Evolutionary conservation across 1,140 invertebrate species (phyloP).

Genomic region (Pseudomyrmex sp.): DNA sequence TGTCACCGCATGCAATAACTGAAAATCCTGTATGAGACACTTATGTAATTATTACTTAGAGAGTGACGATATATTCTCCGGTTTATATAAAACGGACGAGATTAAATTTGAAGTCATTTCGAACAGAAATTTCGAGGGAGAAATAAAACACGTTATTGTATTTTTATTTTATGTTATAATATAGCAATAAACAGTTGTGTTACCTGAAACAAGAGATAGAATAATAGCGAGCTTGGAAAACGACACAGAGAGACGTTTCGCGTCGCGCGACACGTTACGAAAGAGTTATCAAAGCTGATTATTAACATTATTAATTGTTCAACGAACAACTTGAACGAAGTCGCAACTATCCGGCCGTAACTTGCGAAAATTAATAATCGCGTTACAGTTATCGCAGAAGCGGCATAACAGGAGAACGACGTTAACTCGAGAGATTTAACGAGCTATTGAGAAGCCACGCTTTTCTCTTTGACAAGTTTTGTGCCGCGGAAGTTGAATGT

Average conservation of each 20-base stretch:
- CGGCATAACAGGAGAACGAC: conserved; percentile 7
- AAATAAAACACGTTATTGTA: too few relatives aligned
- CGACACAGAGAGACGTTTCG: not conserved
- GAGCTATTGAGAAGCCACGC: conserved; percentile 50
- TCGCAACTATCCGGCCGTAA: conserved; percentile 17
- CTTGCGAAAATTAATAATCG: conserved; percentile 45
- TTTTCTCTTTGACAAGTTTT: conserved; percentile 30
- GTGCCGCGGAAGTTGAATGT: conserved; percentile 18
- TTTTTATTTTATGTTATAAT: not conserved
- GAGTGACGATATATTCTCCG: too few relatives aligned
- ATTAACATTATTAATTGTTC: conserved; percentile 55
- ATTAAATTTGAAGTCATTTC: not conserved
- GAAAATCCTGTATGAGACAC: too few relatives aligned
- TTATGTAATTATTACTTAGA: too few relatives aligned
- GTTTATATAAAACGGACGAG: too few relatives aligned
- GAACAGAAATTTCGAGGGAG: not conserved
- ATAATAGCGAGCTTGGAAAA: not conserved
- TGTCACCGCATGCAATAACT: too few relatives aligned
- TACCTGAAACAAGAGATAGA: conserved; percentile 14
- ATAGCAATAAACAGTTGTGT: not conserved
- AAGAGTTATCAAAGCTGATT: conserved; percentile 36
- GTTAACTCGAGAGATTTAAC: conserved; percentile 16
- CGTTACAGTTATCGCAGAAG: conserved; percentile 29
- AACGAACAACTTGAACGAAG: conserved; percentile 16
- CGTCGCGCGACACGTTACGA: not conserved